Evolutionary conservation across 23 tunicate species (phyloP), one percentile per base, ranked within the genome.

Genomic region (Trididemnum clinides): DNA sequence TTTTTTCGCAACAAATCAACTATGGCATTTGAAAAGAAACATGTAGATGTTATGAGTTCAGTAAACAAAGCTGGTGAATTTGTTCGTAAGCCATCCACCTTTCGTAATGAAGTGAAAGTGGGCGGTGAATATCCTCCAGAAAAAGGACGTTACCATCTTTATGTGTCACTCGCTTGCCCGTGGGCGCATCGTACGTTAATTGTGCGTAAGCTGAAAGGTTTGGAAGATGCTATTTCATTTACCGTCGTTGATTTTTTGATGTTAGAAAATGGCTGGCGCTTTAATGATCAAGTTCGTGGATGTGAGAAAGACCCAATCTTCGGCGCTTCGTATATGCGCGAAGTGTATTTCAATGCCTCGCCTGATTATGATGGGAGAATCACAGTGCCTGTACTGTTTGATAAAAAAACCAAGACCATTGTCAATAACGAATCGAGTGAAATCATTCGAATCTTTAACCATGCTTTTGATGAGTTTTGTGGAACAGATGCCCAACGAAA

Each of bases 351-450:
- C 2, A 88, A 84, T 32, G 89, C 72, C 12, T 81, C 96, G 6
- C 90, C 84, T 18, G 87, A 76, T 33, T 92, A 88, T 77, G 80
- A 84, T 35, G 97, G 97, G 5, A 71, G 89, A 30, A 78, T 92
- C 0, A 92, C 97, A 7, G 97, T 92, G 19, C 97, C 97, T 0
- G 92, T 92, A 30, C 84, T 92, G 27, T 92, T 92, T 75, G 97
- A 92, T 81, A 92, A 92, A 69, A 78, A 88, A 62, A 39, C 82
- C 2, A 80, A 79, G 26, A 88, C 39, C 58, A 92, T 92, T 62
- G 97, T 92, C 29, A 92, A 92, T 80, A 92, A 92, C 49, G 97
- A 92, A 80, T 92, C 97, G 65, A 92, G 97, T 84, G 97, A 92
- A 74, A 92, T 92, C 30, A 88, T 92, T 2, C 82, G 97, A 63